Evolutionary conservation across 1,140 invertebrate species (phyloP), one percentile per base, ranked within the genome.

Genomic region (Drosophila mauritiana): DNA sequence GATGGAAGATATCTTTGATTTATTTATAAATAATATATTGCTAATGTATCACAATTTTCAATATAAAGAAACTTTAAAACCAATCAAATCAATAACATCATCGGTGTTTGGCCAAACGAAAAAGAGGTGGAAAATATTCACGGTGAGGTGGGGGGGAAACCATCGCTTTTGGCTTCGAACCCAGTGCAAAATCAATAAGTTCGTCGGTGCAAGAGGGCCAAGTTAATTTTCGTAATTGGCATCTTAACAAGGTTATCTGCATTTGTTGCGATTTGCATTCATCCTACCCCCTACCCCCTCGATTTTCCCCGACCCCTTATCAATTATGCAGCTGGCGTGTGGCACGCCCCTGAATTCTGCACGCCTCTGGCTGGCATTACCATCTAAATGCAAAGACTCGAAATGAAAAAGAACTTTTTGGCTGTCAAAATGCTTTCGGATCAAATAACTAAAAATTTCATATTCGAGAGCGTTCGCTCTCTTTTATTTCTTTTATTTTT

Each of bases 221-320:
- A 88, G 83, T 88, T 88, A 88, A 88, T 88, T 88, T 88, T 89
- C 76, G 83, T 88, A 88, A 88, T 88, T 88, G 83, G 83, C 83
- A 89, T 89, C 83, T 88, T 88, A 88, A 88, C 83, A 83, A 83
- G 83, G 83, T 83, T 88, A 88, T 88, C 80, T 88, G 79, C 83
- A 82, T 81, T 83, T 75, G 74, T 65, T 82, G 80, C 80, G 76
- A 79, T 83, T 82, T 82, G 64, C 74, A 68, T 74, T 57, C 46
- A 39, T 25, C 65, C 40, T 5, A 13, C 11, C 36, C 39, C 13
- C n/a, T 1, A 0, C 40, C 55, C 8, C 15, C 20, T 22, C 15
- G n/a, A 17, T 15, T 27, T 15, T 37, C 5, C 13, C 49, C 64
- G 20, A 36, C n/a, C 43, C 62, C 80, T 78, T 82, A 82, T 86